A percentile compares a stretch with the other conserved stretches of the same genome.
Conservation (phyloP, 2,797 vertebrate genomes). For the Neoniphon sammara region DNA sequence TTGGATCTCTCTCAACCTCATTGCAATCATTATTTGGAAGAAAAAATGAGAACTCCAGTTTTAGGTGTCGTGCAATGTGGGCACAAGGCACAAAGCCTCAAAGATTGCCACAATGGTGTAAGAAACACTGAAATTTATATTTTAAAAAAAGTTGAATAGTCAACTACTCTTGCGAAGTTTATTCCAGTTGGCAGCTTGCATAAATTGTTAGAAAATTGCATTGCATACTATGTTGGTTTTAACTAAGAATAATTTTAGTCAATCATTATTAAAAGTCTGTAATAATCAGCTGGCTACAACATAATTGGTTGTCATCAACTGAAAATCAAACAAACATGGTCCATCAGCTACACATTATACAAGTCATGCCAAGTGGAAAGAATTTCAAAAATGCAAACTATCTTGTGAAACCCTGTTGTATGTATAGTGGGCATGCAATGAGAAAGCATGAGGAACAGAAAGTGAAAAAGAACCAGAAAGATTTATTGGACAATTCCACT, state of each 20-base stretch:
- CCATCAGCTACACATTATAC: background rate
- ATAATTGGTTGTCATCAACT: slow-evolving; percentile 13
- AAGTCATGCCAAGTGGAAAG: slow-evolving; percentile 4
- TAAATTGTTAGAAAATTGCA: slow-evolving; percentile 47
- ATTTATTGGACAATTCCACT: slow-evolving; percentile 37
- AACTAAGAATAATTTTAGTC: slow-evolving; percentile 29
- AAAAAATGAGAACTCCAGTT: too few species aligned
- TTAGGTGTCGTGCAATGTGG: too few species aligned
- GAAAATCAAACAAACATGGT: background rate
- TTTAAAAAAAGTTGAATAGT: background rate
- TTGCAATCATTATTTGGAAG: too few species aligned
- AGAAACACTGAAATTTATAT: background rate
- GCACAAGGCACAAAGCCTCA: background rate
- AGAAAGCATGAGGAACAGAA: slow-evolving; percentile 41
- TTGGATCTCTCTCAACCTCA: background rate
- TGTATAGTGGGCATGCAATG: slow-evolving; percentile 3
- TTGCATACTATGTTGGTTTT: slow-evolving; percentile 21
- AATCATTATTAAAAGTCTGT: slow-evolving; percentile 27
- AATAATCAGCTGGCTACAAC: background rate
- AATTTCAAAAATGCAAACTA: background rate
- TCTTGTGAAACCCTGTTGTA: slow-evolving; percentile 7
- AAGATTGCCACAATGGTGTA: background rate
- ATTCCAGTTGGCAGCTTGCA: slow-evolving; percentile 38
- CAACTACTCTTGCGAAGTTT: slow-evolving; percentile 15
- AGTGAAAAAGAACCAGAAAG: slow-evolving; percentile 11